Percentiles rank a stretch among this genome's conserved stretches.
Evolutionary conservation across 2,888 invertebrate genomes (phyloP).

Genomic region (Cetonia aurata): DNA sequence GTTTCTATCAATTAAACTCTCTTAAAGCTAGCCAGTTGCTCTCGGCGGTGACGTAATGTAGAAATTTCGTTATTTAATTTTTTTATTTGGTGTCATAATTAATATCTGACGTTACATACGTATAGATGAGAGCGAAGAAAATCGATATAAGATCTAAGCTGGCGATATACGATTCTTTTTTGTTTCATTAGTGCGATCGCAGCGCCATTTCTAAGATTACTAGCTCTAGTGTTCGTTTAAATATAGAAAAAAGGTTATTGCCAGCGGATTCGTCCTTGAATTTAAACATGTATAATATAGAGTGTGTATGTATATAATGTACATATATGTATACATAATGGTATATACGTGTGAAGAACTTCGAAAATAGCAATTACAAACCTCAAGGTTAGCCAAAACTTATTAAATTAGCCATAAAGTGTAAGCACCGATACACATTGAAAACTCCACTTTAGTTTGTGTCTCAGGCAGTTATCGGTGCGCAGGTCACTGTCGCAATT

Average conservation of each 20-base stretch:
- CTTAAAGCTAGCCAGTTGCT: neutral
- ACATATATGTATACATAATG: slow-evolving; percentile 9
- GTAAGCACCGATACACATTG: slow-evolving; percentile 46
- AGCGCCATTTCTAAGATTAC: slow-evolving; percentile 12
- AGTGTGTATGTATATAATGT: neutral
- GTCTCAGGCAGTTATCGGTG: slow-evolving; percentile 13
- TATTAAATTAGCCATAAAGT: slow-evolving; percentile 48
- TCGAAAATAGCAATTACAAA: slow-evolving; percentile 35
- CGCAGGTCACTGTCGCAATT: slow-evolving; percentile 38
- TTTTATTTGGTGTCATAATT: slow-evolving; percentile 17
- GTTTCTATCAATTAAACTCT: slow-evolving; percentile 19
- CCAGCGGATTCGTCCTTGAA: slow-evolving; percentile 50
- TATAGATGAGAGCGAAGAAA: neutral
- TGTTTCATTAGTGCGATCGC: neutral
- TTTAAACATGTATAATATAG: slow-evolving; percentile 46
- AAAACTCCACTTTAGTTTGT: slow-evolving; percentile 47
- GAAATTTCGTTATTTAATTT: slow-evolving; percentile 18
- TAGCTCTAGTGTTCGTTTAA: slow-evolving; percentile 27
- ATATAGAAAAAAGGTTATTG: slow-evolving; percentile 50
- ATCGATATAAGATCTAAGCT: neutral
- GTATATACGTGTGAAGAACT: slow-evolving; percentile 25
- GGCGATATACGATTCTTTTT: neutral
- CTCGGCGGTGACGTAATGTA: slow-evolving; percentile 22
- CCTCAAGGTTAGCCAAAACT: slow-evolving; percentile 51
- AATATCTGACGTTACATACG: neutral